Base-by-base conservation (phyloP, 1,140 invertebrate genomes). In the Diabrotica undecimpunctata region DNA sequence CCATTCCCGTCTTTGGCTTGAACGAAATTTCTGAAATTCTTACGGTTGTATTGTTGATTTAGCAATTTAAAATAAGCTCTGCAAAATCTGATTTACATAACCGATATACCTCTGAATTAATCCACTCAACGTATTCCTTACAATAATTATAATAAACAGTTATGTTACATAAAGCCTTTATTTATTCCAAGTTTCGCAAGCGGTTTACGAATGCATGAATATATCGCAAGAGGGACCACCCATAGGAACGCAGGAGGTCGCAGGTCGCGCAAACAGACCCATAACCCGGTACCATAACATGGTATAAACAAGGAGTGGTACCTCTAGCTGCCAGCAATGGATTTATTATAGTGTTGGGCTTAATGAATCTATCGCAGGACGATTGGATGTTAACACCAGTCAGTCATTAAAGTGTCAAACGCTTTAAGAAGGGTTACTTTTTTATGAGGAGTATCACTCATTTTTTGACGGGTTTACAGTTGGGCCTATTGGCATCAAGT, bases 241-340 rank as follows among this genome's bases (percentile, higher is more conserved):
- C 41, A 46, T 46, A 10, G 41, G 41, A 10, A 46, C n/a, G 8
- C n/a, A 10, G n/a, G 41, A 46, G 41, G 41, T 46, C 41, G 41
- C n/a, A 46, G 41, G 41, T 46, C 41, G 41, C n/a, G 41, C n/a
- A 46, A 46, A 46, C 8, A 8, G 41, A 46, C 8, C 41, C 41
- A 46, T 46, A 46, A 46, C 41, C n/a, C n/a, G 41, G 41, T 46
- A 46, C 41, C 41, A 46, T 46, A 46, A 46, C 41, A 46, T 46
- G 41, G 41, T 46, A 6, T 25, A 46, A 2, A n/a, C n/a, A 46
- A 46, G 41, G 41, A 46, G 41, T 46, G 41, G 41, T 46, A 46
- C 41, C 41, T 46, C n/a, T 46, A 46, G 41, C 41, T 46, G 41
- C 41, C 41, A 46, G n/a, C 41, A 46, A n/a, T 46, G 41, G 41